phyloP scores from a whole-genome alignment of 2,113 vertebrate genomes.

The Apeltes quadracus region DNA sequence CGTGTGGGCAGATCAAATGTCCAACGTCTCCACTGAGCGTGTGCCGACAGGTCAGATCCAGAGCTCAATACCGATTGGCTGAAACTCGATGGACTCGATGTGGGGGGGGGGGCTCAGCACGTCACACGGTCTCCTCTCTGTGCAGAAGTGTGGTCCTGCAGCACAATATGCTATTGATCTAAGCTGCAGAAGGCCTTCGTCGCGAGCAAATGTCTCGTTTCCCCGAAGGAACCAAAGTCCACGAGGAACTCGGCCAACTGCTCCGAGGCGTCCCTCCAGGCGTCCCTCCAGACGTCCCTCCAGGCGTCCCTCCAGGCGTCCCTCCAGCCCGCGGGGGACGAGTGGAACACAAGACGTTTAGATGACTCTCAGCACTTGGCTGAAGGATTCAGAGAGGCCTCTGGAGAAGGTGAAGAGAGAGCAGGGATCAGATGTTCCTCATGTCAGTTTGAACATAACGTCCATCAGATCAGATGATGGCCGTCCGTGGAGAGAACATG shows the following conservation, averaged over 20 bases:
- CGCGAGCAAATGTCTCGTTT: background rate
- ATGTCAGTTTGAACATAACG: too few relatives aligned
- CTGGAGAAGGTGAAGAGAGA: background rate
- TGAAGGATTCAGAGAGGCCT: slow-evolving; percentile 1
- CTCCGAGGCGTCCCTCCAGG: slow-evolving; percentile 27
- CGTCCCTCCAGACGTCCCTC: too few relatives aligned
- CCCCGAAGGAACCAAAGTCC: slow-evolving; percentile 8
- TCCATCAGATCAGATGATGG: too few relatives aligned
- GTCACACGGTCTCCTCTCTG: too few relatives aligned
- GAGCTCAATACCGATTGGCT: slow-evolving; percentile 16
- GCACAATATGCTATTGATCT: background rate
- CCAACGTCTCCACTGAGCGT: background rate
- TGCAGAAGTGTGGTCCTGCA: background rate
- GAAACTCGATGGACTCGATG: background rate
- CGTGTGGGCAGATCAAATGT: slow-evolving; percentile 17
- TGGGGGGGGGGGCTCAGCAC: too few relatives aligned
- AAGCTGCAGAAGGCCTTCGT: background rate
- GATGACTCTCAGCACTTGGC: too few relatives aligned
- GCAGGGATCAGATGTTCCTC: background rate
- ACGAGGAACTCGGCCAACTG: slow-evolving; percentile 11
- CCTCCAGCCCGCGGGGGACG: slow-evolving; percentile 17
- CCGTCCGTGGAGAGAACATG: background rate
- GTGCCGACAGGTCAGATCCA: slow-evolving; percentile 38
- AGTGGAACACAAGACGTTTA: slow-evolving; percentile 1
- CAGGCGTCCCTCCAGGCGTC: too few relatives aligned